Evolutionary conservation across 2,797 vertebrate genomes (phyloP).

Genomic region (Liasis olivaceus): DNA sequence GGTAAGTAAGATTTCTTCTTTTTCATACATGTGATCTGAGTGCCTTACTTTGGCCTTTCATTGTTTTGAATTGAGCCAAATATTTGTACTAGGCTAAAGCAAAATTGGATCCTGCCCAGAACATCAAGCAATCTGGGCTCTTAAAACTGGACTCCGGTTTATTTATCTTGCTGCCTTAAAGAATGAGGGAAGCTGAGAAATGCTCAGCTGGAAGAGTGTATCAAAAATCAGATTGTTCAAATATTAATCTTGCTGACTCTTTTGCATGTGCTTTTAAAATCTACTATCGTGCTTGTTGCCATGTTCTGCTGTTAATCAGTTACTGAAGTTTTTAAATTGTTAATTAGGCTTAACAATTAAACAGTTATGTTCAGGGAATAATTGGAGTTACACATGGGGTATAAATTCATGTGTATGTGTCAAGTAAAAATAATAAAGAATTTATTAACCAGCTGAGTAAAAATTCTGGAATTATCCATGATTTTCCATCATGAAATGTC

Average conservation of each 20-base stretch:
- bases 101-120: neutral
- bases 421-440: neutral
- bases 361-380: neutral
- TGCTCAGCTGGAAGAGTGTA: neutral
- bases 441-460: neutral
- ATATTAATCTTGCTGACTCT: too few relatives aligned
- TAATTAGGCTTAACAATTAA: neutral
- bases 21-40: too few relatives aligned
- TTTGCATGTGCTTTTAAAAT: neutral
- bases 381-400: neutral
- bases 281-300: neutral
- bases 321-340: neutral
- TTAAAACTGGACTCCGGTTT: neutral
- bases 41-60: neutral
- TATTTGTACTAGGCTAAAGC: neutral
- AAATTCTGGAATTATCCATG: neutral
- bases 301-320: neutral
- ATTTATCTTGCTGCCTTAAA: neutral
- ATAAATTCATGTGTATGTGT: too few relatives aligned
- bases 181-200: neutral
- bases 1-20: conserved; percentile 73
- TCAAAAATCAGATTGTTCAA: neutral
- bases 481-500: neutral
- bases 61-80: too few relatives aligned
- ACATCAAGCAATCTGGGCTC: neutral